These are phyloP conservation scores for Lysandra coridon DNA, from an alignment of 2,888 invertebrate species.

Conservation along the genomic window DNA sequence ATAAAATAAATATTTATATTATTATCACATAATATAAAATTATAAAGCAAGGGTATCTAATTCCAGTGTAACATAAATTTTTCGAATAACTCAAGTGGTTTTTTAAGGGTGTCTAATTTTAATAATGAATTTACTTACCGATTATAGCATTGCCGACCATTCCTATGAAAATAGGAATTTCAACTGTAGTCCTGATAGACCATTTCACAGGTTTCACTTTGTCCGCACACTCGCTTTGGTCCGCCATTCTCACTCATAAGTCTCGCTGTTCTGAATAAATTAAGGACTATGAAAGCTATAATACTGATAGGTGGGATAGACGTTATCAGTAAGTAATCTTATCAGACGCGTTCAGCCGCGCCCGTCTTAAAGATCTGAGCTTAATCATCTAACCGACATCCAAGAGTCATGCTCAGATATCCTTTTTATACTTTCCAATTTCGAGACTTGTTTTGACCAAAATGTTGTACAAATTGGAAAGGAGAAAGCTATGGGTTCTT, in stretches of 20 bases:
- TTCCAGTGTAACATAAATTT: not conserved
- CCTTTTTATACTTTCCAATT: not conserved
- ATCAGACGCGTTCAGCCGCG: not conserved
- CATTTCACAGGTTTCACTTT: slow-evolving; percentile 41
- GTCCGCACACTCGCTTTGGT: not conserved
- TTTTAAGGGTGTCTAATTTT: too few relatives aligned
- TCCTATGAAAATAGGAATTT: slow-evolving; percentile 64
- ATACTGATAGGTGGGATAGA: slow-evolving; percentile 7
- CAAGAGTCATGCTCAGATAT: not conserved
- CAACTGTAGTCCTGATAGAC: slow-evolving; percentile 59
- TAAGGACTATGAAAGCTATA: not conserved
- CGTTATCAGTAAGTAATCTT: slow-evolving; percentile 13
- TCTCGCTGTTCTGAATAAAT: not conserved
- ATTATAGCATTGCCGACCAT: slow-evolving; percentile 60
- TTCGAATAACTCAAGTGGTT: not conserved
- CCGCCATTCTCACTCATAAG: not conserved
- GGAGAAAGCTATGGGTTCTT: not conserved
- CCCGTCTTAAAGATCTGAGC: not conserved
- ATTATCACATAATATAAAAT: too few relatives aligned
- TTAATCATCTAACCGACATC: not conserved
- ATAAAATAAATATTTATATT: too few relatives aligned
- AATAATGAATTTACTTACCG: slow-evolving; percentile 50
- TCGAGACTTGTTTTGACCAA: not conserved
- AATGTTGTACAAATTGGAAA: not conserved
- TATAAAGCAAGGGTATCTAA: too few relatives aligned